A percentile compares a stretch with the other conserved stretches of the same genome.
Evolutionary conservation across 2,113 vertebrate species (phyloP).

Genomic region (Oceanodroma tethys): DNA sequence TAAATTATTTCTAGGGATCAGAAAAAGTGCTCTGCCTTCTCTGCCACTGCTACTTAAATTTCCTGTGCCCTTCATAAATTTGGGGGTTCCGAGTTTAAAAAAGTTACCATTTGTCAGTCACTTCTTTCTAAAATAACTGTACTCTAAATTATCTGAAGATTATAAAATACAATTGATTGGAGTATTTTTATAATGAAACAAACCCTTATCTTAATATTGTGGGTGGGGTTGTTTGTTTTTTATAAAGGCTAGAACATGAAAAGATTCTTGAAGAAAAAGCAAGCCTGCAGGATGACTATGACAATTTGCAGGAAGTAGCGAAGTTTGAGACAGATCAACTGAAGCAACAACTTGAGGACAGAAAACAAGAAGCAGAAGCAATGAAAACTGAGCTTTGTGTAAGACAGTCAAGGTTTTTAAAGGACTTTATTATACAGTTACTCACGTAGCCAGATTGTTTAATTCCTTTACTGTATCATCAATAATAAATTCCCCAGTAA

Average conservation of each 20-base stretch:
- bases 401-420: not conserved
- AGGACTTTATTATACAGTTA: not conserved
- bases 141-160: not conserved
- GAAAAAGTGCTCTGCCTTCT: not conserved
- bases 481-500: not conserved
- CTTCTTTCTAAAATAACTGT: not conserved
- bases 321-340: conserved; percentile 89
- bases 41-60: not conserved
- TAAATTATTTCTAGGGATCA: not conserved
- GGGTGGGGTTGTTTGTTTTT: not conserved
- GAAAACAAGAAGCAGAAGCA: conserved; percentile 75
- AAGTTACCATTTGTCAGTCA: not conserved
- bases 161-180: not conserved
- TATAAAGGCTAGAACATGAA: conserved; percentile 86
- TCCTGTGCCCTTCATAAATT: not conserved
- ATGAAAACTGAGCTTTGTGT: conserved; percentile 81
- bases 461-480: not conserved
- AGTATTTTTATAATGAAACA: not conserved
- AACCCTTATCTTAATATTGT: not conserved
- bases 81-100: not conserved
- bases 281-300: conserved; percentile 87
- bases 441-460: not conserved
- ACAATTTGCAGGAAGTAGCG: conserved; percentile 88
- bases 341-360: conserved; percentile 78
- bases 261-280: conserved; percentile 86